Evolutionary conservation across 2,888 invertebrate species (phyloP), one percentile per base, ranked within the genome.

Genomic region (Rhopalosiphum nymphaeae): DNA sequence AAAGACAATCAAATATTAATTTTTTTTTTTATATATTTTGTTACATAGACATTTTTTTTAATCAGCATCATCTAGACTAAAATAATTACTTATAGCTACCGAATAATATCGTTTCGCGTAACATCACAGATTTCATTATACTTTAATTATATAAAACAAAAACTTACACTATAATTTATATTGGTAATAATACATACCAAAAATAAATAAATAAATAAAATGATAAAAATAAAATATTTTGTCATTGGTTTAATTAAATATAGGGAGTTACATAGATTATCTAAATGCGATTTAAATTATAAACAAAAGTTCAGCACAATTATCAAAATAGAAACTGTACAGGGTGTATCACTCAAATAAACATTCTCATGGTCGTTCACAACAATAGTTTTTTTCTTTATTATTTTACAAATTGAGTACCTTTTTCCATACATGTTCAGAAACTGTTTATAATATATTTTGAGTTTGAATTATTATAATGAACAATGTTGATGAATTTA

Each of bases 101-200:
- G 86, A 94, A 91, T 94, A 91, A 91, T 91, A 92, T 89, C 92
- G 92, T 78, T 92, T 94, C 61, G 85, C 90, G 67, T 87, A 90
- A 94, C 94, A 94, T 94, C 94, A 94, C 94, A 94, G 94, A 90
- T 94, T 94, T 91, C 42, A 91, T 86, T 91, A 85, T 85, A 94
- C 78, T 67, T 91, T 94, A 94, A 89, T 91, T 91, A 94, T 61
- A 94, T 67, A 86, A 94, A 94, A 86, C 91, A 93, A 93, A 92
- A 89, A 87, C 91, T 91, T 94, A 91, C 29, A 67, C 89, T 93
- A 93, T 84, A 86, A 85, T 85, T 53, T 56, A 85, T n/a, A 49
- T 46, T 9, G 16, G 61, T 57, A 90, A 10, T 90, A 44, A 61
- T 89, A 21, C 25, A n/a, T 46, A 92, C 87, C 87, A 29, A 84